Evolutionary conservation across 2,888 invertebrate genomes (phyloP).

Genomic region (Drosophila hawaiiensis): DNA sequence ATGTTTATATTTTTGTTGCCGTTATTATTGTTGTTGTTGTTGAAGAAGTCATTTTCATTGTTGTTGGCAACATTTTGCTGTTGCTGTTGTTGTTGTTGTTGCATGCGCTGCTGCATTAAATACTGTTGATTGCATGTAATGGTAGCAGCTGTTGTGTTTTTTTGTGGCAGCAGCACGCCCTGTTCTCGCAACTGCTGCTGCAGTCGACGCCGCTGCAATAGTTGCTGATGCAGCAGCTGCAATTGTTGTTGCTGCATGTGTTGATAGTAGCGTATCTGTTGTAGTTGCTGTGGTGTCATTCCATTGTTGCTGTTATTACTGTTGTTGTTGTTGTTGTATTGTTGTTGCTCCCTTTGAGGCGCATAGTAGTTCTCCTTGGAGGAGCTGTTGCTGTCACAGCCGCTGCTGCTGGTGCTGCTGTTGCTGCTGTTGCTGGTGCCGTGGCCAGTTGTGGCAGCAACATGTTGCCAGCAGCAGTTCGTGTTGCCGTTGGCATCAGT

Average conservation of each 20-base stretch:
- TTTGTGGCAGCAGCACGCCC: slow-evolving; percentile 60
- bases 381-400: slow-evolving; percentile 81
- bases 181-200: slow-evolving; percentile 82
- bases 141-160: slow-evolving; percentile 44
- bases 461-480: slow-evolving; percentile 74
- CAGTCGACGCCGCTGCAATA: slow-evolving; percentile 85
- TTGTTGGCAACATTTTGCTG: slow-evolving; percentile 36
- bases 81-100: slow-evolving; percentile 62
- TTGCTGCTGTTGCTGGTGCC: slow-evolving; percentile 73
- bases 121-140: slow-evolving; percentile 82
- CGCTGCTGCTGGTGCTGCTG: slow-evolving; percentile 83
- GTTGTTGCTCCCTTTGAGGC: slow-evolving; percentile 60
- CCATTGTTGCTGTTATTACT: slow-evolving; percentile 78
- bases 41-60: slow-evolving; percentile 59
- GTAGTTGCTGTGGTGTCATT: slow-evolving; percentile 87
- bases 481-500: slow-evolving; percentile 60
- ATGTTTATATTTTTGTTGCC: slow-evolving; percentile 34
- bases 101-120: slow-evolving; percentile 71
- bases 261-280: slow-evolving; percentile 86
- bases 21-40: slow-evolving; percentile 23
- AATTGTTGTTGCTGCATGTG: slow-evolving; percentile 84
- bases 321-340: slow-evolving; percentile 51
- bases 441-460: slow-evolving; percentile 55
- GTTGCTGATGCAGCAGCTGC: slow-evolving; percentile 83
- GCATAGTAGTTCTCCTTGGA: slow-evolving; percentile 82